Evolutionary conservation across 2,113 vertebrate genomes (phyloP).

Genomic region (Calidris pugnax): DNA sequence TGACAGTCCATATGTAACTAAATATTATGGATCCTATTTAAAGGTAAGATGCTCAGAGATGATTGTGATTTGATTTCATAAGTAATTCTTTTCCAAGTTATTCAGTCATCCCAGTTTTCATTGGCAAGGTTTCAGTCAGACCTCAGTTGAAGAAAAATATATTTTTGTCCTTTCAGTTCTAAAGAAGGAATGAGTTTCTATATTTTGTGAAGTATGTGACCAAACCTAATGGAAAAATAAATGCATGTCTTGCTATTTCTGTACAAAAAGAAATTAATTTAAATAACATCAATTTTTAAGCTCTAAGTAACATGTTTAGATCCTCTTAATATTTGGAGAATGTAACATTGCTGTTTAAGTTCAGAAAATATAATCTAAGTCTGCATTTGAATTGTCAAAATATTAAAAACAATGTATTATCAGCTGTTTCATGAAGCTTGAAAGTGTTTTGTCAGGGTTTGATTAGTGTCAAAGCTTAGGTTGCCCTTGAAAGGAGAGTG

Average conservation of each 20-base stretch:
- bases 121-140: background rate
- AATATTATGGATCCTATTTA: slow-evolving; percentile 96
- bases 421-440: background rate
- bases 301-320: background rate
- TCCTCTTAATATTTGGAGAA: background rate
- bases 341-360: background rate
- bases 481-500: background rate
- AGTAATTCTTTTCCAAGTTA: background rate
- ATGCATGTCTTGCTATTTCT: background rate
- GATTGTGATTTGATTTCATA: background rate
- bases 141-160: background rate
- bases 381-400: background rate
- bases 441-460: background rate
- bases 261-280: background rate
- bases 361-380: background rate
- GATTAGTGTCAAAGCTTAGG: background rate
- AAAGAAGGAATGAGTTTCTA: background rate
- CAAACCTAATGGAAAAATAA: background rate
- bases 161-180: background rate
- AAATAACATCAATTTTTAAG: background rate
- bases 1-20: slow-evolving; percentile 97
- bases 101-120: background rate
- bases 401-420: background rate
- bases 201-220: background rate
- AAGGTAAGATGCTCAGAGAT: slow-evolving; percentile 82